These are phyloP conservation scores for Melierax canorus DNA, from an alignment of 2,113 vertebrate genomes.

Conservation along the genomic window DNA sequence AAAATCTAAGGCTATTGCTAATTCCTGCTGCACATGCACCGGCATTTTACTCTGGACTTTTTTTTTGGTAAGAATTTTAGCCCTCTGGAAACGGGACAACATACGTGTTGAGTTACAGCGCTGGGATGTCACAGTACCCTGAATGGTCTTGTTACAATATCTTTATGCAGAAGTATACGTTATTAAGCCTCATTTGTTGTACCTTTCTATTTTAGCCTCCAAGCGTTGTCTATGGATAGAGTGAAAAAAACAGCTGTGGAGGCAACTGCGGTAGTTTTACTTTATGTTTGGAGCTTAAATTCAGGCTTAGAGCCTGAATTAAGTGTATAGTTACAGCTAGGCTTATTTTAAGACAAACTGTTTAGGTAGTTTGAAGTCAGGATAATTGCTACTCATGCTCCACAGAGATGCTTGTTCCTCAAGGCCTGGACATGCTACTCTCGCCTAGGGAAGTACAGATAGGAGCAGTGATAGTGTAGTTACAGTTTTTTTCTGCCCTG, in stretches of 20 bases:
- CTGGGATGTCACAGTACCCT: background rate
- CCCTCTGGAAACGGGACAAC: background rate
- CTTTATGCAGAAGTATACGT: background rate
- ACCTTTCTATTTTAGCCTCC: background rate
- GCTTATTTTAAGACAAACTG: background rate
- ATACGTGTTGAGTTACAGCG: background rate
- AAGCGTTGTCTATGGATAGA: background rate
- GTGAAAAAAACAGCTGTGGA: background rate
- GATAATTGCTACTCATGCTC: background rate
- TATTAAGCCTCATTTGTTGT: background rate
- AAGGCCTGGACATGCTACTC: background rate
- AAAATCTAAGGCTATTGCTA: background rate
- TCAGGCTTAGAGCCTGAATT: background rate
- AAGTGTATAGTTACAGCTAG: background rate
- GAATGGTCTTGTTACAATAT: background rate
- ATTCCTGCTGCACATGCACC: background rate
- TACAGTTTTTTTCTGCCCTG: background rate
- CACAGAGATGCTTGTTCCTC: background rate
- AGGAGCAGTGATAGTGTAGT: background rate
- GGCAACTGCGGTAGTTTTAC: background rate
- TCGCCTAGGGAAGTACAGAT: background rate
- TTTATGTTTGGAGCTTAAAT: background rate
- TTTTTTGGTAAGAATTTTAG: background rate
- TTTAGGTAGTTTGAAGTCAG: background rate
- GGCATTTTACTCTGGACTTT: background rate